Percentiles rank a stretch among this genome's conserved stretches.
phyloP scores from a whole-genome alignment of 2,888 invertebrate species.

The Orgyia antiqua region DNA sequence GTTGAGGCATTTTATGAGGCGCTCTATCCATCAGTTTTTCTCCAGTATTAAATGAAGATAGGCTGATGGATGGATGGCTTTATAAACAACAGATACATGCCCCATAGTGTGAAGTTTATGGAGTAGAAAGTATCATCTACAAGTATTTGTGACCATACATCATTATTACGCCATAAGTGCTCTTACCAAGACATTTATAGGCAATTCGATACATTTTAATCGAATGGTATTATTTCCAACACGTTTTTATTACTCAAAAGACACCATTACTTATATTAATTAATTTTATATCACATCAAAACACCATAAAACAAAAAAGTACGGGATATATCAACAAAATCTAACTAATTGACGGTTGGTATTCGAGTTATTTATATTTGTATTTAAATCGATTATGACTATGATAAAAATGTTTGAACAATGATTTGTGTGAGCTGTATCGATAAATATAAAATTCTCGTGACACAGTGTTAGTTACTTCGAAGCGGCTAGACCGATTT shows the following conservation, averaged over 20 bases:
- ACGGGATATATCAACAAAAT: slow-evolving; percentile 12
- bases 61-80: no score
- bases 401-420: slow-evolving; percentile 12
- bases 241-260: slow-evolving; percentile 3
- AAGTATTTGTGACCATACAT: background rate
- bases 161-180: background rate
- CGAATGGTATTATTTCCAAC: slow-evolving; percentile 3
- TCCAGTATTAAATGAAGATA: no score
- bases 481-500: no score
- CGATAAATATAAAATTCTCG: no score
- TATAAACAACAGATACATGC: no score
- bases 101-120: no score
- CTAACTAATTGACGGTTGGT: slow-evolving; percentile 16
- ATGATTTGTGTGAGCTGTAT: no score
- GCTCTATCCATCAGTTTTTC: no score
- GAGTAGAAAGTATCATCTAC: no score
- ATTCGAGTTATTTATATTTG: slow-evolving; percentile 15
- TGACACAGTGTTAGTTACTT: no score
- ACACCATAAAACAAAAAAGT: slow-evolving; percentile 12
- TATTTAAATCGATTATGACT: slow-evolving; percentile 15
- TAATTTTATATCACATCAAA: slow-evolving; percentile 9
- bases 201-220: slow-evolving; percentile 4
- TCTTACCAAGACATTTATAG: slow-evolving; percentile 1
- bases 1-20: no score
- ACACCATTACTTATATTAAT: slow-evolving; percentile 8